These are phyloP conservation scores for Actinopyga echinites DNA, from an alignment of 53 echinoderm and acorn worm species.

Conservation along the genomic window DNA sequence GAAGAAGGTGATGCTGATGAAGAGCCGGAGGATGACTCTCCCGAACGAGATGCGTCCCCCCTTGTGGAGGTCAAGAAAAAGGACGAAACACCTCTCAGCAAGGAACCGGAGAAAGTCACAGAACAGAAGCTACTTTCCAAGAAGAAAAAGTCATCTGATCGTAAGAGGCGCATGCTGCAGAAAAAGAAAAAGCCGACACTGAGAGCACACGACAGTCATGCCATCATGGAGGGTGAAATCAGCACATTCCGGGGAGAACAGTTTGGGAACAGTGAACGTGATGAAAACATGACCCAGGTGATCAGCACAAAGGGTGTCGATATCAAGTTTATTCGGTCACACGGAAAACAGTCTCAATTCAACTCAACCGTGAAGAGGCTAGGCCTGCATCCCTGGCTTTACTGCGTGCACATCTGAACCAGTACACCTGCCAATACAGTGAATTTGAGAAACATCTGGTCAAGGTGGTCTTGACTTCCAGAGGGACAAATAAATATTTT, in stretches of 20 bases:
- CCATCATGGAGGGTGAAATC: conserved; percentile 93
- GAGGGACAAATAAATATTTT: too few species aligned
- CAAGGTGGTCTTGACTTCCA: too few species aligned
- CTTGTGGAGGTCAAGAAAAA: conserved; percentile 56
- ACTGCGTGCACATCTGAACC: too few species aligned
- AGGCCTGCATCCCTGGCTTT: too few species aligned
- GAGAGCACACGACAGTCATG: conserved; percentile 87
- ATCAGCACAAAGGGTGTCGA: conserved; percentile 26
- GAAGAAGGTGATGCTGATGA: conserved; percentile 71
- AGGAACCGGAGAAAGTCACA: conserved; percentile 63
- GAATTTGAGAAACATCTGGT: too few species aligned
- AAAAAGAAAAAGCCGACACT: conserved; percentile 81
- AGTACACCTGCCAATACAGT: too few species aligned
- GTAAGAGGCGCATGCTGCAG: conserved; percentile 76
- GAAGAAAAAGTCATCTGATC: conserved; percentile 75
- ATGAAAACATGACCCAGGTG: conserved; percentile 56
- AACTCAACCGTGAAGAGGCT: too few species aligned
- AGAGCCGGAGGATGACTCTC: conserved; percentile 65
- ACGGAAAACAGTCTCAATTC: too few species aligned
- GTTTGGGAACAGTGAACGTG: conserved; percentile 85
- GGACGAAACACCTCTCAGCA: conserved; percentile 16
- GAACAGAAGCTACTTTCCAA: conserved; percentile 70
- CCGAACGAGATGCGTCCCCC: conserved; percentile 37
- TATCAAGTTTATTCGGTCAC: too few species aligned
- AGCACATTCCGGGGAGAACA: conserved; percentile 90